Evolutionary conservation across 2,888 invertebrate species (phyloP).

Genomic region (Amblyjoppa fuscipennis): DNA sequence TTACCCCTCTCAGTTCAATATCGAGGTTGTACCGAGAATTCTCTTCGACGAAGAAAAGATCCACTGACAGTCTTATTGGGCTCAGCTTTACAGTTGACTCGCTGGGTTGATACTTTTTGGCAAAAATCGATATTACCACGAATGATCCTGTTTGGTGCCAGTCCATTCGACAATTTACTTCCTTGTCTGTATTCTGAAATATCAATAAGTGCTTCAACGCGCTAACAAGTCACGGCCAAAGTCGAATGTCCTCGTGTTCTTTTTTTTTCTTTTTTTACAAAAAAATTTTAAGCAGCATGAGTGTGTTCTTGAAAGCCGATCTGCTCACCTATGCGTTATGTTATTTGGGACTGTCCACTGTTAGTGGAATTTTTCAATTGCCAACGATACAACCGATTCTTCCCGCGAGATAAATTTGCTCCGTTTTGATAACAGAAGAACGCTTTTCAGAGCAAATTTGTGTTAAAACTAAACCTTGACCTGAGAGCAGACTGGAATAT

Average conservation of each 20-base stretch:
- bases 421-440: too few relatives aligned
- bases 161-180: conserved; percentile 93
- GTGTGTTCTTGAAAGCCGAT: too few relatives aligned
- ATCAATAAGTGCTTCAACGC: neutral
- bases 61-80: conserved; percentile 92
- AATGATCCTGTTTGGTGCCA: conserved; percentile 97
- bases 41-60: conserved; percentile 92
- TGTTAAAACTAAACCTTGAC: too few relatives aligned
- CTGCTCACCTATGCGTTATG: too few relatives aligned
- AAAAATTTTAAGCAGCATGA: too few relatives aligned
- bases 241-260: neutral
- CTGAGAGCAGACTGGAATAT: too few relatives aligned
- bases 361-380: too few relatives aligned
- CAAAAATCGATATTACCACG: conserved; percentile 95
- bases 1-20: conserved; percentile 93
- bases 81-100: conserved; percentile 92
- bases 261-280: neutral
- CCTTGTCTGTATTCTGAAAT: conserved; percentile 86
- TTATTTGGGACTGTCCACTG: too few relatives aligned
- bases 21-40: conserved; percentile 91
- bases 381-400: too few relatives aligned
- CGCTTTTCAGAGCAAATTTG: too few relatives aligned
- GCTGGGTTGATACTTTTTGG: conserved; percentile 94
- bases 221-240: neutral
- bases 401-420: too few relatives aligned